Conservation (phyloP, 2,888 invertebrate genomes). For the Drosophila lacicola region DNA sequence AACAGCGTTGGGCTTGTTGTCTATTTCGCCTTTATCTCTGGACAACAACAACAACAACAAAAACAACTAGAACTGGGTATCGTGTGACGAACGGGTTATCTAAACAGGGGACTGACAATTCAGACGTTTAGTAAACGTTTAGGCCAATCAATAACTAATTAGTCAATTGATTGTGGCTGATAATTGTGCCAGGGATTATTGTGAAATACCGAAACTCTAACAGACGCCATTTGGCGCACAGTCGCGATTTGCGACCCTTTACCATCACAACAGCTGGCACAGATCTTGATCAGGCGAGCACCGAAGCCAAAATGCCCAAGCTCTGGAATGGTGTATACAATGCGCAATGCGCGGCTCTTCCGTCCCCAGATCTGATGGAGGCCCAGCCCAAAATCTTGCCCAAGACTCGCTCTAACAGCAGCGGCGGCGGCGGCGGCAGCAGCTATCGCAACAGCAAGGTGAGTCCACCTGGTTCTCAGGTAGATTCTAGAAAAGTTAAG, state of each 20-base stretch:
- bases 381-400: constrained; percentile 73
- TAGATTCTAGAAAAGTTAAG: constrained; percentile 3
- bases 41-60: background rate
- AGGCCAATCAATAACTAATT: constrained; percentile 73
- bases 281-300: constrained; percentile 10
- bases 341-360: constrained; percentile 47
- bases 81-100: constrained; percentile 55
- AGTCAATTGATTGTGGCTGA: constrained; percentile 63
- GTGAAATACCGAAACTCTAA: constrained; percentile 54
- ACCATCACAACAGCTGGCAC: constrained; percentile 55
- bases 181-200: constrained; percentile 44
- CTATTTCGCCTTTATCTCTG: constrained; percentile 14
- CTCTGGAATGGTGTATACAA: constrained; percentile 59
- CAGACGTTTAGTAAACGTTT: constrained; percentile 43
- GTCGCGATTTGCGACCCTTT: constrained; percentile 68
- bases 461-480: constrained; percentile 18
- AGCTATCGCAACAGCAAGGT: constrained; percentile 72
- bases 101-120: constrained; percentile 44
- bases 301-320: constrained; percentile 74
- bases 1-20: background rate
- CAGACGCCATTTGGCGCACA: constrained; percentile 20
- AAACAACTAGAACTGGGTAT: constrained; percentile 23
- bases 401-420: constrained; percentile 61
- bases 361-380: constrained; percentile 78
- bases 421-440: background rate